Percentiles rank a stretch among this genome's conserved stretches.
These are phyloP conservation scores for Nomada hirtipes DNA, from an alignment of 2,888 invertebrate genomes.

Conservation along the genomic window DNA sequence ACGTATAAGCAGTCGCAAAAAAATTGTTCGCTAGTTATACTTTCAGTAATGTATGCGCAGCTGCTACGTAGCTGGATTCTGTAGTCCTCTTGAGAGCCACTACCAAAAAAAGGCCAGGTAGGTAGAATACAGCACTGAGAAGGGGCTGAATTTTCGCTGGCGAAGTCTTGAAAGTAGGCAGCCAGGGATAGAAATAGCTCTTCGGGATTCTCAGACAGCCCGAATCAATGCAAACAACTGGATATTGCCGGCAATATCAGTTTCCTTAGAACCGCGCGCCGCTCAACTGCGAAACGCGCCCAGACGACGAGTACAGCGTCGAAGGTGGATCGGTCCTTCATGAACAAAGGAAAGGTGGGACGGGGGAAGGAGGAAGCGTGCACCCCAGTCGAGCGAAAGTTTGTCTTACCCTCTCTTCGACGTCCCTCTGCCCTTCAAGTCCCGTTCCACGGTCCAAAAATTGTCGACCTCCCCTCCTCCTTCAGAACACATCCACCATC, in stretches of 20 bases:
- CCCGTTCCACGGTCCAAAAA: constrained; percentile 18
- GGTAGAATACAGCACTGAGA: too few relatives aligned
- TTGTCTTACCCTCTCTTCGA: constrained; percentile 72
- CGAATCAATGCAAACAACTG: constrained; percentile 82
- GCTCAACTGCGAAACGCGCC: constrained; percentile 78
- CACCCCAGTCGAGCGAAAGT: constrained; percentile 76
- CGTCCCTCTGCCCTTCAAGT: constrained; percentile 36
- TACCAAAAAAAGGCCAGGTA: too few relatives aligned
- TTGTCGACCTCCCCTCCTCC: not conserved
- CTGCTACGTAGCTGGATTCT: constrained; percentile 33
- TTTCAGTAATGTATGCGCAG: constrained; percentile 77
- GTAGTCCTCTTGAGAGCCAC: too few relatives aligned
- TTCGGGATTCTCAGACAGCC: constrained; percentile 77
- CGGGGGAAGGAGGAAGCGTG: constrained; percentile 58
- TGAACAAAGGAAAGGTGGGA: constrained; percentile 47
- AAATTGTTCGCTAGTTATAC: constrained; percentile 67
- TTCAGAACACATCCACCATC: constrained; percentile 25
- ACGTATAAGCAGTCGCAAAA: constrained; percentile 64
- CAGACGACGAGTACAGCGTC: constrained; percentile 66
- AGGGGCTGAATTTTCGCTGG: constrained; percentile 56
- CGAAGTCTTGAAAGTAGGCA: constrained; percentile 37
- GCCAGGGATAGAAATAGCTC: constrained; percentile 75
- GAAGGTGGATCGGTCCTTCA: constrained; percentile 62
- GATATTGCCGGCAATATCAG: constrained; percentile 82
- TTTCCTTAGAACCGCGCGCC: constrained; percentile 77